A percentile compares a stretch with the other conserved stretches of the same genome.
Evolutionary conservation across 92 coral and sea anemone species (phyloP).

Genomic region (Phenganax stokvisi): DNA sequence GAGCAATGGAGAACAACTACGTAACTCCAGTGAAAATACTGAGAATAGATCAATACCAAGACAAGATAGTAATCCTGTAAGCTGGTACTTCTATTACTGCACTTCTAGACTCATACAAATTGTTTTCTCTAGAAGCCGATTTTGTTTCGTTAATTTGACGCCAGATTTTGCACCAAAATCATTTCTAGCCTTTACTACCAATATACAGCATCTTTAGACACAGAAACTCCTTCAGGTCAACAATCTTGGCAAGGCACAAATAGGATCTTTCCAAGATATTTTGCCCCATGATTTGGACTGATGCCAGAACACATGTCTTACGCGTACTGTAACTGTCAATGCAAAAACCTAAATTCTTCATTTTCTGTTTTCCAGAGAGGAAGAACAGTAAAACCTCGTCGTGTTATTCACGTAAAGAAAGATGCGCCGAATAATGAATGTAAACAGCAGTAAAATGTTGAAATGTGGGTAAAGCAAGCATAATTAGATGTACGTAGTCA

Average conservation of each 20-base stretch:
- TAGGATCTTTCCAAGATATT: not conserved
- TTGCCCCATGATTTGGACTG: not conserved
- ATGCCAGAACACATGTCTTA: not conserved
- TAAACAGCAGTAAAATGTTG: conserved; percentile 60
- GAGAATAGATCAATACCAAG: conserved; percentile 12
- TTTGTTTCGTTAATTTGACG: not conserved
- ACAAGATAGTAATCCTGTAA: conserved; percentile 4
- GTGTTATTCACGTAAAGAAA: conserved; percentile 71
- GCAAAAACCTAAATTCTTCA: not conserved
- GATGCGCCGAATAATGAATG: conserved; percentile 72
- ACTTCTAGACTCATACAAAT: not conserved
- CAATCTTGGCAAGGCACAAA: no score
- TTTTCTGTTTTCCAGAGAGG: conserved; percentile 41
- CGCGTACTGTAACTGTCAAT: not conserved
- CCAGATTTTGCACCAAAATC: not conserved
- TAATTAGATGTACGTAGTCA: no score
- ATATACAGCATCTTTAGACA: no score
- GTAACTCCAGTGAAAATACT: not conserved
- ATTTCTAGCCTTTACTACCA: no score
- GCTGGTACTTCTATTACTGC: not conserved
- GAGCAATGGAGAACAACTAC: not conserved
- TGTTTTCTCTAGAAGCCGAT: no score
- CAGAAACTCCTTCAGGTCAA: no score
- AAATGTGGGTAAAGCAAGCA: no score
- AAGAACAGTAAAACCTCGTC: conserved; percentile 60